Base-by-base conservation (phyloP, 92 coral and sea anemone genomes). In the Hydrozoanthus gracilis region DNA sequence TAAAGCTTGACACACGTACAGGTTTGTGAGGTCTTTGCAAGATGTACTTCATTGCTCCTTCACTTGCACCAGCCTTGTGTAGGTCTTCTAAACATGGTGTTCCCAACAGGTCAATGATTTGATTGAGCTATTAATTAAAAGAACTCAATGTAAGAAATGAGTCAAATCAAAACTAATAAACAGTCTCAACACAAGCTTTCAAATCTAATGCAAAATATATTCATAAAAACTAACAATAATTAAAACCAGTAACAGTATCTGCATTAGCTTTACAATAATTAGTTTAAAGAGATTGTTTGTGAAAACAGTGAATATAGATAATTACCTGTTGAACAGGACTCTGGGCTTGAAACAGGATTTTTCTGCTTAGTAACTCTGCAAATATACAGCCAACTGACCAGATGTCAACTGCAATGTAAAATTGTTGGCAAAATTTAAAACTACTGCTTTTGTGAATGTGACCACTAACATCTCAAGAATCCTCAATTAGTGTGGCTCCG, bases 311-410 rank as follows among this genome's bases (percentile, higher is more conserved):
- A 46, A 13, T 11, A 9, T 18, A 64, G 79, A 5, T 5, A 61
- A 14, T 71, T 88, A 95, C 98, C 98, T 97, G 99, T 82, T 97
- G 98, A n/a, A 97, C 99, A 65, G 99, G 99, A 71, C 98, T 97
- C 72, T 94, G 95, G 49, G 99, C 95, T 92, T 97, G 98, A 71
- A 97, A 97, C 79, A 97, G 88, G 68, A 95, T 97, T 86, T 97
- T 97, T 80, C 99, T 90, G 78, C 98, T 97, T 86, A 97, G 89
- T 49, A 97, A 90, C 88, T 97, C 99, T 6, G 98, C 99, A 93
- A 97, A 97, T 50, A 97, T 97, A 78, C 99, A 97, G 4, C 99
- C 99, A 60, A 97, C 99, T 64, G 99, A 97, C 99, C 99, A 97
- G 72, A 97, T 87, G 83, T 97, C 99, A 67, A 97, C 99, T 97